Percentiles rank a stretch among this genome's conserved stretches.
These are phyloP conservation scores for Hipposideros armiger DNA, from an alignment of 2,113 vertebrate genomes.

Conservation along the genomic window DNA sequence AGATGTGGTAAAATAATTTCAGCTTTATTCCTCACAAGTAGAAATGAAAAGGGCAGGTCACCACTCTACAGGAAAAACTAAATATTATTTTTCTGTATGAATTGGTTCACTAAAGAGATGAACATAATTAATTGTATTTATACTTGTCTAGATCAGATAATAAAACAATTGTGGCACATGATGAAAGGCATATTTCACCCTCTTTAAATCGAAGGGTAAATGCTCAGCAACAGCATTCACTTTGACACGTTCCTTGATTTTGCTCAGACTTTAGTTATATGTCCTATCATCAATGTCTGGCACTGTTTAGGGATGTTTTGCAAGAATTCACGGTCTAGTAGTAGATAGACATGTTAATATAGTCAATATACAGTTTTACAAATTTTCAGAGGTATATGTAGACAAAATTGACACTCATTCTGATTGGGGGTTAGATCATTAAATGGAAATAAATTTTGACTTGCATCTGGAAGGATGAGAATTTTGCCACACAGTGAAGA, in stretches of 20 bases:
- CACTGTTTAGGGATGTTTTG: not conserved
- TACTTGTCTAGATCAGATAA: not conserved
- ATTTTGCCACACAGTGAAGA: not conserved
- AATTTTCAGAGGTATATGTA: not conserved
- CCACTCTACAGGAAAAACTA: not conserved
- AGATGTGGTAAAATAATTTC: slow-evolving; percentile 10
- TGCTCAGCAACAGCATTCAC: not conserved
- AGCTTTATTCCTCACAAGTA: not conserved
- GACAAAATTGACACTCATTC: not conserved
- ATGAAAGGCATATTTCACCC: not conserved
- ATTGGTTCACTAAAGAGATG: not conserved
- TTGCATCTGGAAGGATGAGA: not conserved
- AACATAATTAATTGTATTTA: not conserved
- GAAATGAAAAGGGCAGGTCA: not conserved
- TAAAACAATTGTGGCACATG: not conserved
- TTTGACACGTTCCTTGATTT: not conserved
- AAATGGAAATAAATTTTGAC: not conserved
- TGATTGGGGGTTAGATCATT: not conserved
- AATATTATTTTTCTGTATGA: not conserved
- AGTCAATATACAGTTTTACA: slow-evolving; percentile 13
- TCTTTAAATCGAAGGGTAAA: slow-evolving; percentile 7
- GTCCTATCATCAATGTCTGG: not conserved
- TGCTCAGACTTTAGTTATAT: not conserved
- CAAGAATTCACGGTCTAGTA: not conserved
- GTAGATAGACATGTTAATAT: not conserved